Base-by-base conservation (phyloP, 2,888 invertebrate species). In the Leptarthrus brevirostris region DNA sequence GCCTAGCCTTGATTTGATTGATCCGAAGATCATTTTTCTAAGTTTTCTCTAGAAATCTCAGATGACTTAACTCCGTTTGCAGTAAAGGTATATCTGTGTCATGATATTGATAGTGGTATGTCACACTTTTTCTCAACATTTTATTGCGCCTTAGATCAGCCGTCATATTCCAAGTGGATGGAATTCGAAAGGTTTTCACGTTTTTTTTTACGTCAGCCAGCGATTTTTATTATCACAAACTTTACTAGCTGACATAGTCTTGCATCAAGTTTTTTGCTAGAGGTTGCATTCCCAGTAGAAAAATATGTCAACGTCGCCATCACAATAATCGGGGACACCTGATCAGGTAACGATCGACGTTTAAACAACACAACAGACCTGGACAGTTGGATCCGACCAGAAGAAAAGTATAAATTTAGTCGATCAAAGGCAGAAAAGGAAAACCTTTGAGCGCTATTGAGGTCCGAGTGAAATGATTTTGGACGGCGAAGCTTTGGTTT, bases 31-130 rank as follows among this genome's bases (percentile, higher is more conserved):
- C 73, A 47, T 66, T 30, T 61, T 56, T 30, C 6, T 49, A 10
- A 47, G 66, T 49, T 66, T 66, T 47, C 49, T 66, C 66, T 66
- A 66, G 47, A 66, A 66, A 66, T 47, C 49, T 66, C 26, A 26
- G 47, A 49, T 66, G 66, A 47, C 24, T 47, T 49, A 16, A 49
- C 49, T 47, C 47, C 49, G 18, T 24, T 66, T 49, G 58, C 73
- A 47, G 49, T 72, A 30, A 69, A 72, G 64, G 49, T 66, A 36
- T 52, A 75, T 75, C 69, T 72, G 66, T 72, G 73, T 53, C 75
- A 73, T 75, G 74, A 64, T 74, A 72, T 66, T 75, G 75, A 75
- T 75, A 69, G 72, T 58, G 64, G 74, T 54, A 74, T 74, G 72
- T 66, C 64, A 66, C 69, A 30, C 49, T 47, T 74, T 75, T 75